Evolutionary conservation across 2,888 invertebrate species (phyloP), one percentile per base, ranked within the genome.

Genomic region (Rhimphoctona megacephalus): DNA sequence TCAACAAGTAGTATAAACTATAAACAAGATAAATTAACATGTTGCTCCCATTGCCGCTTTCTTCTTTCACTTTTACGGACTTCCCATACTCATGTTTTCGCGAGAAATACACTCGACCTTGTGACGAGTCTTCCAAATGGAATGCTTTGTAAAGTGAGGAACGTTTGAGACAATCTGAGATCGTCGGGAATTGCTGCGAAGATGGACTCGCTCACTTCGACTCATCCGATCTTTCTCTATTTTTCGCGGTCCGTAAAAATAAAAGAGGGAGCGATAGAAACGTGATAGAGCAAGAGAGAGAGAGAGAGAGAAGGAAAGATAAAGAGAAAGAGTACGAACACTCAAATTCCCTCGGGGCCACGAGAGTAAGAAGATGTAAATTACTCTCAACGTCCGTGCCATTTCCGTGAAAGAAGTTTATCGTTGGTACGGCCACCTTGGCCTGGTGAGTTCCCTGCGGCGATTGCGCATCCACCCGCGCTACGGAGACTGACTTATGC

Each of bases 301-400:
- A 61, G n/a, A 22, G 33, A 36, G 19, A 74, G 61, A 19, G 64
- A 30, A 46, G 19, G 7, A 30, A 49, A 49, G 72, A 77, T 64
- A 64, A 66, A 82, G 52, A 64, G 72, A 81, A 70, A 69, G 36
- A 73, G 70, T 64, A 39, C 43, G 66, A 79, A 81, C 46, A 85
- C 72, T 78, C 81, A 73, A 88, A 88, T 87, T 85, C 89, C 87
- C 87, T 88, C 74, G 82, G 77, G 84, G 88, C 88, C 74, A 85
- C 72, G 84, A 78, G 77, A 79, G 88, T 89, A 89, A 89, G 90
- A 89, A 89, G 89, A 90, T 90, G 90, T 91, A 90, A 91, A 91
- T 91, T 91, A 89, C 88, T 87, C 89, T 89, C 88, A 88, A 88
- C 88, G 89, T 90, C 89, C 88, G 88, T 85, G 90, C 88, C 87